These are phyloP conservation scores for Rhinogobio ventralis DNA, from an alignment of 2,797 vertebrate species.

Conservation along the genomic window DNA sequence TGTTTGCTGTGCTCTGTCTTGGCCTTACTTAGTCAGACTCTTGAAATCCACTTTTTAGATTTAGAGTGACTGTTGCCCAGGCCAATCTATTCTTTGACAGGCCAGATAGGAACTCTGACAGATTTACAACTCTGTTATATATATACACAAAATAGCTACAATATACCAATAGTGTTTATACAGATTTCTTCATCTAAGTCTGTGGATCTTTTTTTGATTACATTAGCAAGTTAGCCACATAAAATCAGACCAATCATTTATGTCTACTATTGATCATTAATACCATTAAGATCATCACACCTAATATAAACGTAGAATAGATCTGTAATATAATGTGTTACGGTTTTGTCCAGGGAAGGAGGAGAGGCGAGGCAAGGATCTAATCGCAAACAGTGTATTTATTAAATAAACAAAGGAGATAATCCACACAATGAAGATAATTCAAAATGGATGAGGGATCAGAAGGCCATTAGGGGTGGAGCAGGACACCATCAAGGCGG, in stretches of 20 bases:
- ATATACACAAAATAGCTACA: no score
- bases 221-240: background rate
- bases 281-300: background rate
- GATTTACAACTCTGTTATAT: background rate
- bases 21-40: conserved; percentile 22
- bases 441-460: background rate
- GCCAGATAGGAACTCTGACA: conserved; percentile 3
- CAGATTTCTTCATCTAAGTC: background rate
- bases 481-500: no score
- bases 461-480: no score
- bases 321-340: background rate
- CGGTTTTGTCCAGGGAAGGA: no score
- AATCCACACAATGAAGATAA: background rate
- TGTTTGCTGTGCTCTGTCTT: conserved; percentile 16
- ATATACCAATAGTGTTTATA: background rate
- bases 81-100: conserved; percentile 30
- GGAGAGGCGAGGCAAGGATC: background rate
- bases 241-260: background rate
- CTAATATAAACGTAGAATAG: background rate
- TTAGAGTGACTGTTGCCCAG: conserved; percentile 11
- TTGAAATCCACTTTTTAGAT: conserved; percentile 36
- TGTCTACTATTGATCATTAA: background rate
- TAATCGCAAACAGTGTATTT: background rate
- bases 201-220: background rate
- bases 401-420: background rate